These are phyloP conservation scores for Dreissena rostriformis DNA, from an alignment of 1,140 invertebrate genomes.

Conservation along the genomic window DNA sequence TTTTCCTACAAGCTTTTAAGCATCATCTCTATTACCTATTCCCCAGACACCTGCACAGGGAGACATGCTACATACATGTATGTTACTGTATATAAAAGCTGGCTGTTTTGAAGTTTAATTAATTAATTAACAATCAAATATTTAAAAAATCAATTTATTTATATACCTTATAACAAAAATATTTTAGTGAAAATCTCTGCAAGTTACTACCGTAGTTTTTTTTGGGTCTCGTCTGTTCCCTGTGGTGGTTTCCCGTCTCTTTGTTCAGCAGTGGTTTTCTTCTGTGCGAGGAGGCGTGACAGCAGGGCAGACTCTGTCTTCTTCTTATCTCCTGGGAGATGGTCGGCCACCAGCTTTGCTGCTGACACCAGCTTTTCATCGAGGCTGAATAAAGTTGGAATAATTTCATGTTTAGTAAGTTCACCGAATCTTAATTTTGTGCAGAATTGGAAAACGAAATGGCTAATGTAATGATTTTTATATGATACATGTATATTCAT, in stretches of 20 bases:
- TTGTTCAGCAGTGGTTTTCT: constrained; percentile 20
- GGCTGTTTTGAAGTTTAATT: neutral
- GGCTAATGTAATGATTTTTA: too few species aligned
- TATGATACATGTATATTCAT: neutral
- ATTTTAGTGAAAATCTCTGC: neutral
- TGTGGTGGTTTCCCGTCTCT: neutral
- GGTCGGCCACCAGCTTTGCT: constrained; percentile 3
- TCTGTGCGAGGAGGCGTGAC: constrained; percentile 4
- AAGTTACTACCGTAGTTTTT: neutral
- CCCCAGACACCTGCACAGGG: too few species aligned
- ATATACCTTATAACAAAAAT: neutral
- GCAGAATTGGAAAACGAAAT: too few species aligned
- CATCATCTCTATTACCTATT: neutral
- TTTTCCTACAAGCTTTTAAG: neutral
- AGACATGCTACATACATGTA: too few species aligned
- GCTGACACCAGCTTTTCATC: constrained; percentile 16
- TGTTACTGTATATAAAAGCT: neutral
- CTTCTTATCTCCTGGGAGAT: constrained; percentile 6
- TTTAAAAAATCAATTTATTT: too few species aligned
- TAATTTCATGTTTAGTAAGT: neutral
- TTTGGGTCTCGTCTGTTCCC: neutral
- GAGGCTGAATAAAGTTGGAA: neutral
- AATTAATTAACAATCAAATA: too few species aligned
- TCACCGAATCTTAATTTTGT: neutral
- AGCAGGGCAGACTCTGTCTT: constrained; percentile 14